Conservation (phyloP, 2,888 invertebrate species). For the Archaeoteleia sp. region DNA sequence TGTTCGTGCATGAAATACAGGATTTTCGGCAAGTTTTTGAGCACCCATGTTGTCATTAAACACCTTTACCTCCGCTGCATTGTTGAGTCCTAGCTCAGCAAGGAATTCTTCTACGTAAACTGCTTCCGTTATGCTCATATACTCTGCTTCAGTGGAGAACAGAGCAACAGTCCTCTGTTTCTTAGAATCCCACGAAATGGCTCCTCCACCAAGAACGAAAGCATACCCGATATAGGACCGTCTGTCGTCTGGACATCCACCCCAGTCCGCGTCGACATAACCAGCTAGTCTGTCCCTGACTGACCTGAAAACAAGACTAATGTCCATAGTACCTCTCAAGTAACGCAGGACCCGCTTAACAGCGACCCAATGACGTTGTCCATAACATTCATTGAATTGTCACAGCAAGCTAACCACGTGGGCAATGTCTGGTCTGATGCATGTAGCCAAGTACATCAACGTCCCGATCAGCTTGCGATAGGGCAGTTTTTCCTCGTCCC, state of each 20-base stretch:
- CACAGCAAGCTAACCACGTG: conserved; percentile 33
- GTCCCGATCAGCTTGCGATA: conserved; percentile 33
- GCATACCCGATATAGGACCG: conserved; percentile 9
- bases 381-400: conserved; percentile 31
- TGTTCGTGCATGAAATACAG: conserved; percentile 2
- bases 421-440: conserved; percentile 37
- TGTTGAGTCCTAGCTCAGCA: too few species aligned
- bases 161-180: conserved; percentile 16
- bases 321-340: background rate
- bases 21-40: conserved; percentile 1
- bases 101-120: conserved; percentile 10
- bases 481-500: conserved; percentile 19
- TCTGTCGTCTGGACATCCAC: background rate
- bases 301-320: background rate
- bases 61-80: too few species aligned
- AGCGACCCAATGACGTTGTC: background rate
- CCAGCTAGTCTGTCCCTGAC: background rate
- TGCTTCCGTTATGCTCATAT: conserved; percentile 17
- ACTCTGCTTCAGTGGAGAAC: conserved; percentile 26
- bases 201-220: background rate
- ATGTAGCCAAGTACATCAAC: conserved; percentile 39
- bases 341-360: background rate
- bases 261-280: conserved; percentile 15
- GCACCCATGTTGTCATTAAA: conserved; percentile 9
- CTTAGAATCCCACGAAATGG: conserved; percentile 8